Evolutionary conservation across 2,888 invertebrate genomes (phyloP), one percentile per base, ranked within the genome.

Genomic region (Philopedon plagiatum): DNA sequence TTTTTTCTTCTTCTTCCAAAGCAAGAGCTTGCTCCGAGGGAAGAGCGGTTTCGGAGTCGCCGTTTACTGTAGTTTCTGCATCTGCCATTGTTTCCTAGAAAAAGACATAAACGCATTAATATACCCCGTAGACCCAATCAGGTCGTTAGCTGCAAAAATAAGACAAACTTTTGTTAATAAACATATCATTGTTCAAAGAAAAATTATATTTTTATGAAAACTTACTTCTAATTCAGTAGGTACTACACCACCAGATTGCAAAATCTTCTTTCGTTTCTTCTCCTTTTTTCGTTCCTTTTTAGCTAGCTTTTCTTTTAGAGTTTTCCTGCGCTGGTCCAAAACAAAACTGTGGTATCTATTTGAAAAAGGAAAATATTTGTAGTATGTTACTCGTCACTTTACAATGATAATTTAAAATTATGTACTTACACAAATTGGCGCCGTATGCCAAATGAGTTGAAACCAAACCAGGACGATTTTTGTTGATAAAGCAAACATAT

Each of bases 211-310:
- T n/a, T 51, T 21, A 23, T 1, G 13, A 32, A 58, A 13, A 66
- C 70, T 74, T 78, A 83, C 84, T 76, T 84, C 78, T 51, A 82
- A 75, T 70, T 84, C 83, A 21, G 79, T 79, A 23, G 83, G 78
- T 73, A 84, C 64, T 61, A 78, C 75, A 60, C 82, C 77, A 44
- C 84, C 83, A 79, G 86, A 87, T 76, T 86, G 86, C 73, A 87
- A 86, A 72, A 88, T 87, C 83, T 90, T 91, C 86, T 89, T 90
- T 61, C 86, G 84, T 85, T 89, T 90, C 87, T 92, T 93, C 81
- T 93, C 92, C 82, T 89, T 90, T 84, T 91, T 91, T n/a, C 90
- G 87, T 81, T 93, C 91, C 81, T 91, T 91, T 81, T 91, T 91
- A 70, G 91, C 91, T 80, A 93, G 84, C 85, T 93, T 93, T 80